phyloP scores from a whole-genome alignment of 2,888 invertebrate species.

The Tinea trinotella region DNA sequence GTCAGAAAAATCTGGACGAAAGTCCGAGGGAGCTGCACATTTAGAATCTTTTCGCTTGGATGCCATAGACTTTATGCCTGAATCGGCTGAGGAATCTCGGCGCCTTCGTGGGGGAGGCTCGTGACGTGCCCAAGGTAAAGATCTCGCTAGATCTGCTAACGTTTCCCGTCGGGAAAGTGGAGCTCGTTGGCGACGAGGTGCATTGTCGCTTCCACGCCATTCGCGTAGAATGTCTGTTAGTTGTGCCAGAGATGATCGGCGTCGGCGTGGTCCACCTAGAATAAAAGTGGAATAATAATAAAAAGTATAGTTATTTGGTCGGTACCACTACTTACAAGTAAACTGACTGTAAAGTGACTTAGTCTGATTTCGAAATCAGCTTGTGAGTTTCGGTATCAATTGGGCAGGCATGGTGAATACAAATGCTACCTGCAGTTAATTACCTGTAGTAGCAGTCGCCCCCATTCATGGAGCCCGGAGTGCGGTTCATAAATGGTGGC shows the following conservation, averaged over 20 bases:
- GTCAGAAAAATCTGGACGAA: slow-evolving; percentile 79
- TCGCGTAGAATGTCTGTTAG: slow-evolving; percentile 90
- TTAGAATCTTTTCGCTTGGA: slow-evolving; percentile 83
- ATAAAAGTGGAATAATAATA: neutral
- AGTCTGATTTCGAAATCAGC: too few species aligned
- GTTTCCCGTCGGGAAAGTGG: slow-evolving; percentile 89
- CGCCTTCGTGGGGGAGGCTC: slow-evolving; percentile 77
- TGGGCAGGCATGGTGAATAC: too few species aligned
- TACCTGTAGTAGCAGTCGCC: too few species aligned
- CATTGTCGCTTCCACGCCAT: slow-evolving; percentile 81
- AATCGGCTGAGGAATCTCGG: slow-evolving; percentile 91
- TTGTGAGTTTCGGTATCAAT: too few species aligned
- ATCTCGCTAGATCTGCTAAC: slow-evolving; percentile 88
- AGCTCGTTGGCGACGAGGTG: slow-evolving; percentile 70
- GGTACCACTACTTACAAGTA: too few species aligned
- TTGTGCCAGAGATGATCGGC: slow-evolving; percentile 89
- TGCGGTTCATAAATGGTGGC: too few species aligned
- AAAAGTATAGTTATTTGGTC: too few species aligned
- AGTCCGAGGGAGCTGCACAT: slow-evolving; percentile 74
- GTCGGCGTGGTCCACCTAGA: slow-evolving; percentile 76
- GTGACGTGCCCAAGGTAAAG: slow-evolving; percentile 84
- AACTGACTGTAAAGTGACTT: too few species aligned
- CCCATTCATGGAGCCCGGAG: too few species aligned
- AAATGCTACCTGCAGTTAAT: too few species aligned
- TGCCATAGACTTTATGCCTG: slow-evolving; percentile 83